Base-by-base conservation (phyloP, 1,140 invertebrate genomes). In the Telenomus remus region DNA sequence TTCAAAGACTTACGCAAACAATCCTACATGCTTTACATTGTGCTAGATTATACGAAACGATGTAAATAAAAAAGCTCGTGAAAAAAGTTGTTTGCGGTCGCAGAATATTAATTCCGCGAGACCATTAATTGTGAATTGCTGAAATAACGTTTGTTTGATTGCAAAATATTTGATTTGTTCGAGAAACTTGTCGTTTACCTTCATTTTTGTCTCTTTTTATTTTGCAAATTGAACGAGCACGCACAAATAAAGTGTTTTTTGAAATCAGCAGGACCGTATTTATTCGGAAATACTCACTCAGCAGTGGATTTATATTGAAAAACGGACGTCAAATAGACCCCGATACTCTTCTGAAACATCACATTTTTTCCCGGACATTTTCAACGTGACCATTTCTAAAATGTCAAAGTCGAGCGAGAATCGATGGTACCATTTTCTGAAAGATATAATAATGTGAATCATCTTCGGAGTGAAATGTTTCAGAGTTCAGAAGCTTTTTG, bases 1-100 rank as follows among this genome's bases (percentile, higher is more conserved):
- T 63, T 63, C 59, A 63, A 63, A 63, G 59, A 44, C 27, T 15
- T 35, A 49, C 48, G 33, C 39, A 53, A 63, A 63, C 49, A 63
- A 63, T 53, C 12, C 39, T 50, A 10, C 48, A 46, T 53, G 49
- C 49, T n/a, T n/a, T 53, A 63, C 42, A 53, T 46, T 63, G 49
- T 63, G 39, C 48, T 44, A 46, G 48, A 63, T 53, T 53, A 63
- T 53, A 63, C 48, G 46, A 46, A 35, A 37, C 27, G 16, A 53
- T 63, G 27, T 63, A 53, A 63, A 53, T 63, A 49, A 44, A 51
- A 61, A 42, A 61, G n/a, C 34, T 27, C 15, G 27, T 37, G 4
- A 27, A 60, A 60, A 60, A 60, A 39, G 47, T 57, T n/a, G n/a
- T 47, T 42, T 12, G 49, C 34, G 19, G 19, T 16, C 11, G n/a